Conservation (phyloP, 2,888 invertebrate genomes). For the Drosophila niveifrons region DNA sequence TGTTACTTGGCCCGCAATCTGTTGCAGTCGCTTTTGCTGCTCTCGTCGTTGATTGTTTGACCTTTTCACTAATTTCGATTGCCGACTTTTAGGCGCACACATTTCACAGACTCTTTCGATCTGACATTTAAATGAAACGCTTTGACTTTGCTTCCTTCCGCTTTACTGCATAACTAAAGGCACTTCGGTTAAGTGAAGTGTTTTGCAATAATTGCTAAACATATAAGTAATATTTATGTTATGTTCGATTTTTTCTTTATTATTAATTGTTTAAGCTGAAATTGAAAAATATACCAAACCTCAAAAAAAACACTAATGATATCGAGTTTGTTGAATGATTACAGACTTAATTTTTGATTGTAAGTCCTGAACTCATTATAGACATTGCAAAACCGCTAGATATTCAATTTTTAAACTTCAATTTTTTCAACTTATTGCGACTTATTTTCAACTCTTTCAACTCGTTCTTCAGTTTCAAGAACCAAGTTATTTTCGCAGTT, state of each 20-base stretch:
- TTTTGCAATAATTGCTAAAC: neutral
- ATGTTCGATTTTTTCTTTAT: neutral
- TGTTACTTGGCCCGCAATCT: conserved; percentile 32
- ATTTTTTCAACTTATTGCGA: no score
- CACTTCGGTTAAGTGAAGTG: neutral
- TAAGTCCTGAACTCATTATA: no score
- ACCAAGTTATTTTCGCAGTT: no score
- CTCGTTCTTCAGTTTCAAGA: no score
- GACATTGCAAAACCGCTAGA: no score
- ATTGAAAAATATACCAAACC: no score
- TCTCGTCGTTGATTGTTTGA: conserved; percentile 8
- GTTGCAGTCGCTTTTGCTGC: conserved; percentile 31
- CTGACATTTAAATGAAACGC: conserved; percentile 28
- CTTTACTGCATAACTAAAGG: neutral
- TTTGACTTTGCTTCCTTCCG: conserved; percentile 9
- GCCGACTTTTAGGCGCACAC: conserved; percentile 17
- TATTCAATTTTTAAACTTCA: no score
- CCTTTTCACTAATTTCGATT: conserved; percentile 28
- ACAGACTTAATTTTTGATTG: no score
- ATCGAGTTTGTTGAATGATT: no score
- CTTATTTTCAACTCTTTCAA: no score
- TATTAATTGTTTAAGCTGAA: no score
- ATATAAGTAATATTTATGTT: neutral
- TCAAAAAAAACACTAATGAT: no score
- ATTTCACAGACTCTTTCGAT: neutral